Conservation (phyloP, 2,113 vertebrate genomes). For the Rhegmatorhina hoffmannsi region DNA sequence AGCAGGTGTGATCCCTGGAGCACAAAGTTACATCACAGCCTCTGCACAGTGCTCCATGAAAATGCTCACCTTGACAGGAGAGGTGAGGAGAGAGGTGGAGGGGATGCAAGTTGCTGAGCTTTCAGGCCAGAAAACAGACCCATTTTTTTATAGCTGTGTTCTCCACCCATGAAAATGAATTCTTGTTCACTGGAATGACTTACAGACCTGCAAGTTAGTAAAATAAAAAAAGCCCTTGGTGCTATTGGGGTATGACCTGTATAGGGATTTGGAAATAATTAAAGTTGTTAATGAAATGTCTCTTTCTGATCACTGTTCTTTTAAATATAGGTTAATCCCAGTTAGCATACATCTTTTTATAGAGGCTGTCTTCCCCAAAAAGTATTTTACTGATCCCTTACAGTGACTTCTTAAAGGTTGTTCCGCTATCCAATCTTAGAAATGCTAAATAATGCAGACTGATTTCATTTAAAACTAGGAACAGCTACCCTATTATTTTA, state of each 20-base stretch:
- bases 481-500: slow-evolving; percentile 28
- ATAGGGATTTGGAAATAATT: slow-evolving; percentile 79
- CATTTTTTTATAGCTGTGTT: neutral
- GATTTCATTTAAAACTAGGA: neutral
- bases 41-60: neutral
- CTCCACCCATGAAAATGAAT: neutral
- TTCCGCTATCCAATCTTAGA: slow-evolving; percentile 21
- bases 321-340: slow-evolving; percentile 71
- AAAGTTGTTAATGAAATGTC: slow-evolving; percentile 67
- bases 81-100: neutral
- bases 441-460: slow-evolving; percentile 11
- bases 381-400: neutral
- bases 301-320: slow-evolving; percentile 58
- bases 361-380: slow-evolving; percentile 29
- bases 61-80: neutral
- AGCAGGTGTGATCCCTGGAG: neutral
- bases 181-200: slow-evolving; percentile 20
- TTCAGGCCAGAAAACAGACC: neutral
- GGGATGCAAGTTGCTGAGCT: neutral
- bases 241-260: slow-evolving; percentile 66
- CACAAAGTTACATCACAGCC: neutral
- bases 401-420: slow-evolving; percentile 10
- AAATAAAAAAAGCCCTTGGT: slow-evolving; percentile 20
- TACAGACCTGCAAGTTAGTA: slow-evolving; percentile 26
- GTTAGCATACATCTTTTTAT: slow-evolving; percentile 56